Percentiles rank a stretch among this genome's conserved stretches.
phyloP scores from a whole-genome alignment of 2,888 invertebrate species.

The Drosophila crucigera region DNA sequence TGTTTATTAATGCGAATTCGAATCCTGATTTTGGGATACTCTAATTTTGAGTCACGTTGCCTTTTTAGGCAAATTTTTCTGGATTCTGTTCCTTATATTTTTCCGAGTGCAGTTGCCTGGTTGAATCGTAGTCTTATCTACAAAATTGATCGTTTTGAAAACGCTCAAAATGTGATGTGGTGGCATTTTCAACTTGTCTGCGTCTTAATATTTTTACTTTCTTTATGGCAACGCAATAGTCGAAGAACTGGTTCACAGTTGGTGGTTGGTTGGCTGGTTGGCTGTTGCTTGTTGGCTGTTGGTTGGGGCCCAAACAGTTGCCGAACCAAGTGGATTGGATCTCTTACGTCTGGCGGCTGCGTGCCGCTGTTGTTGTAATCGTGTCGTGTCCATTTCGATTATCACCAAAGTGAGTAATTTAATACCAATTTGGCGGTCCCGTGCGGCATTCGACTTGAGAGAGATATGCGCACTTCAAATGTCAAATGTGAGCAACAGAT shows the following conservation, averaged over 20 bases:
- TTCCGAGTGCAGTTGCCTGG: background rate
- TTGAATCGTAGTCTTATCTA: slow-evolving; percentile 68
- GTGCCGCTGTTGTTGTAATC: slow-evolving; percentile 70
- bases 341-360: slow-evolving; percentile 11
- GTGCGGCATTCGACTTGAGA: slow-evolving; percentile 75
- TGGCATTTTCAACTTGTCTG: slow-evolving; percentile 84
- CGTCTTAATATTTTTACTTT: slow-evolving; percentile 83
- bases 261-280: slow-evolving; percentile 5
- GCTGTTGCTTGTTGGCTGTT: slow-evolving; percentile 6
- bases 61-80: background rate
- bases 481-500: slow-evolving; percentile 80
- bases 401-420: slow-evolving; percentile 80
- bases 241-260: slow-evolving; percentile 71
- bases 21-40: background rate
- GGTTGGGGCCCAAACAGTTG: background rate
- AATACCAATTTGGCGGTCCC: slow-evolving; percentile 79
- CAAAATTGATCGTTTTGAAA: slow-evolving; percentile 84
- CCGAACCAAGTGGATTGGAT: slow-evolving; percentile 4
- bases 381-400: slow-evolving; percentile 81
- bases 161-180: slow-evolving; percentile 83
- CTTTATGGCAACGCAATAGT: slow-evolving; percentile 63
- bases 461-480: slow-evolving; percentile 80
- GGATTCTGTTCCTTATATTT: background rate
- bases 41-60: background rate
- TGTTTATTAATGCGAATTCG: background rate